Evolutionary conservation across 2,888 invertebrate genomes (phyloP).

Genomic region (Luperina testacea): DNA sequence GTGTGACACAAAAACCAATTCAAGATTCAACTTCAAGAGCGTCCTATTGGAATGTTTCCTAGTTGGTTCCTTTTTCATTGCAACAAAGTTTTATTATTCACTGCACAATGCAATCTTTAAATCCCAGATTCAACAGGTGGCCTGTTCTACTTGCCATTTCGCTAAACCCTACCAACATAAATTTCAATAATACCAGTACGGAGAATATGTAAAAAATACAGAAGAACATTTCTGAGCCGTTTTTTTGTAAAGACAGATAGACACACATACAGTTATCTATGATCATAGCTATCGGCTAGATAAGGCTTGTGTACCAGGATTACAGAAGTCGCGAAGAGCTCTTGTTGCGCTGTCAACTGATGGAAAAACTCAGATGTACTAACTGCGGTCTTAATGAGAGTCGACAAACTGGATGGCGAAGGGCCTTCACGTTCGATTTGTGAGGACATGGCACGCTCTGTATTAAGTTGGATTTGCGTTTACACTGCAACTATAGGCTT

Average conservation of each 20-base stretch:
- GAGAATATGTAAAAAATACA: constrained; percentile 39
- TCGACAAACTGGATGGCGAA: constrained; percentile 88
- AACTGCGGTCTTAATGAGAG: constrained; percentile 88
- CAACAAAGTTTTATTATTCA: constrained; percentile 61
- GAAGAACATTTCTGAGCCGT: background rate
- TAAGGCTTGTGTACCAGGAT: constrained; percentile 81
- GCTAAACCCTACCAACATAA: constrained; percentile 55
- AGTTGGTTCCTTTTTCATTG: constrained; percentile 48
- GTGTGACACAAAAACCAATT: constrained; percentile 23
- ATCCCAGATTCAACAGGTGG: constrained; percentile 59
- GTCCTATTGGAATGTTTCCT: constrained; percentile 40
- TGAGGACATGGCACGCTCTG: constrained; percentile 73
- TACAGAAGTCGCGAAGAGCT: constrained; percentile 79
- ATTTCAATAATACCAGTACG: constrained; percentile 55
- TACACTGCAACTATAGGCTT: background rate
- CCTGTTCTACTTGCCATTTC: constrained; percentile 49
- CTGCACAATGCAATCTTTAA: constrained; percentile 62
- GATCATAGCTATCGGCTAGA: constrained; percentile 88
- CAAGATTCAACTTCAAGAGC: constrained; percentile 20
- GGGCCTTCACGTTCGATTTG: constrained; percentile 73
- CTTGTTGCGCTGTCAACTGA: constrained; percentile 72
- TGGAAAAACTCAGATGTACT: constrained; percentile 84
- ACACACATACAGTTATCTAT: constrained; percentile 78
- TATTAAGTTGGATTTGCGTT: constrained; percentile 3
- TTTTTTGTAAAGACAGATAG: constrained; percentile 31